These are phyloP conservation scores for Haliclona indistincta DNA, from an alignment of 37 sponge, comb jelly and placozoan species.

Conservation along the genomic window DNA sequence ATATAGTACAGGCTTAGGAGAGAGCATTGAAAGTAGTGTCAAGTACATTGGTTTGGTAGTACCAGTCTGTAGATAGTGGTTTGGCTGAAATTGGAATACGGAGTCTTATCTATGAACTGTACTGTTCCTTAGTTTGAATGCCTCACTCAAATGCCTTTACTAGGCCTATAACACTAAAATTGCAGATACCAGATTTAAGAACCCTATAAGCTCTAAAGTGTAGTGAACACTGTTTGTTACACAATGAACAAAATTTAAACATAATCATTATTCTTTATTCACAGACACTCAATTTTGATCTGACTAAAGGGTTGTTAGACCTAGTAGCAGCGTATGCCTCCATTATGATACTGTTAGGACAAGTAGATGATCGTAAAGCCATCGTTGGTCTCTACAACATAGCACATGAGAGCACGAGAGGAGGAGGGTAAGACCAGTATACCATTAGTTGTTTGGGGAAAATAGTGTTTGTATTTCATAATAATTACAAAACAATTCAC, in stretches of 20 bases:
- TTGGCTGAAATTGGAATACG: too few species aligned
- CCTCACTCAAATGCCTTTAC: too few species aligned
- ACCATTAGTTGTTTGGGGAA: too few species aligned
- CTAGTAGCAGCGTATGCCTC: constrained; percentile 62
- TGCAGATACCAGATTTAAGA: too few species aligned
- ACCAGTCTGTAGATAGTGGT: background rate
- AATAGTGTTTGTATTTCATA: too few species aligned
- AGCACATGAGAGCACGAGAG: constrained; percentile 71
- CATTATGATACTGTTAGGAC: constrained; percentile 77
- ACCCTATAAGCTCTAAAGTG: too few species aligned
- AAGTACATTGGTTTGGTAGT: background rate
- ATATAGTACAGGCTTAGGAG: background rate
- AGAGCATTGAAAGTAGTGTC: background rate
- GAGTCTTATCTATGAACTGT: too few species aligned
- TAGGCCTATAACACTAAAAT: too few species aligned
- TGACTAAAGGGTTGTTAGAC: constrained; percentile 71
- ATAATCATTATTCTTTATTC: constrained; percentile 5
- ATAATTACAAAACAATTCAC: too few species aligned
- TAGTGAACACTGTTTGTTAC: too few species aligned
- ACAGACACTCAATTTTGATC: constrained; percentile 84
- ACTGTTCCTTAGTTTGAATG: too few species aligned
- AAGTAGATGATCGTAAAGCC: constrained; percentile 81
- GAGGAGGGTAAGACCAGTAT: constrained; percentile 31
- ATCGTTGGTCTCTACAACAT: constrained; percentile 79
- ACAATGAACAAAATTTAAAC: background rate